Percentiles rank a stretch among this genome's conserved stretches.
These are phyloP conservation scores for Acyrthosiphon pisum DNA, from an alignment of 1,140 invertebrate species.

Conservation along the genomic window DNA sequence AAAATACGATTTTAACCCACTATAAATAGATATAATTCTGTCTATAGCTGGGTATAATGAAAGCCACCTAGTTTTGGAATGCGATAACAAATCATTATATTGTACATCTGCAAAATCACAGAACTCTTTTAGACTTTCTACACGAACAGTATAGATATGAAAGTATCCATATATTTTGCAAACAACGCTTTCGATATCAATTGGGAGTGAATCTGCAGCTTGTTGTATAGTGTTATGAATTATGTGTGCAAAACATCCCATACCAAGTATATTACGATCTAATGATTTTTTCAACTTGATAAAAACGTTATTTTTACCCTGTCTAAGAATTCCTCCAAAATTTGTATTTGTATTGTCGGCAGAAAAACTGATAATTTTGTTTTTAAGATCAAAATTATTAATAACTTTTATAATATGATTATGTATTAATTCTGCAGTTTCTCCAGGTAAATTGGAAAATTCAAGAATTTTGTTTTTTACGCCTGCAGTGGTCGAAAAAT, in stretches of 20 bases:
- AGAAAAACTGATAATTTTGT: background rate
- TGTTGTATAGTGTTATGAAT: background rate
- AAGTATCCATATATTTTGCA: background rate
- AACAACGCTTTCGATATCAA: background rate
- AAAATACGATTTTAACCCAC: background rate
- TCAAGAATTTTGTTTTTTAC: background rate
- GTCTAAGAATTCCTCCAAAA: background rate
- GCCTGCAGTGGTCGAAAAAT: background rate
- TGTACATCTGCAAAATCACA: background rate
- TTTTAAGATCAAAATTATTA: no score
- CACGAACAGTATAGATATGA: background rate
- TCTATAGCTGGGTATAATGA: background rate
- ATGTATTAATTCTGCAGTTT: no score
- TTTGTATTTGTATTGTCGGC: background rate
- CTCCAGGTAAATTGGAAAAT: background rate
- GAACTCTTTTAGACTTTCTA: background rate
- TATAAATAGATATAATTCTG: background rate
- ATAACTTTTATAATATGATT: no score
- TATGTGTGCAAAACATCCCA: background rate
- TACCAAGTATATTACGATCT: background rate
- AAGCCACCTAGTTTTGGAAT: background rate
- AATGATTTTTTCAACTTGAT: background rate
- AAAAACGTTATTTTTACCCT: background rate
- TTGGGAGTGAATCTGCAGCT: background rate
- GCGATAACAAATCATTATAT: background rate